Conservation (phyloP, 2,888 invertebrate genomes). For the Morpho deidamia region DNA sequence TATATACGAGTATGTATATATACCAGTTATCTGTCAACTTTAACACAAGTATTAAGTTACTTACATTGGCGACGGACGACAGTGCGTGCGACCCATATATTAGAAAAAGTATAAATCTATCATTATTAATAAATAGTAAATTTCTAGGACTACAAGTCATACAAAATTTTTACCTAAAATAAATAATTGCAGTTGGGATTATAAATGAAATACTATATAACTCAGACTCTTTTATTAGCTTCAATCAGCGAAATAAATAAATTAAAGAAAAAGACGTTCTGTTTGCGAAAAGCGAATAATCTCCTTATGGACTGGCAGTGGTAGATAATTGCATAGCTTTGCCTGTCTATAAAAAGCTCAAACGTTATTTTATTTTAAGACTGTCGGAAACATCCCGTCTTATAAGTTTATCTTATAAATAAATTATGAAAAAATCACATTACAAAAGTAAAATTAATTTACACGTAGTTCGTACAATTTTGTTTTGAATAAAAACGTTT, state of each 20-base stretch:
- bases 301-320: slow-evolving; percentile 1
- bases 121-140: no score
- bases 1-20: no score
- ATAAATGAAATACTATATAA: slow-evolving; percentile 13
- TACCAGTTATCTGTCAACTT: no score
- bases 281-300: slow-evolving; percentile 9
- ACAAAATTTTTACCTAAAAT: not conserved
- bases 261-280: slow-evolving; percentile 9
- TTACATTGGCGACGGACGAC: no score
- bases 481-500: no score
- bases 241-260: slow-evolving; percentile 25
- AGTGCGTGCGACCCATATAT: no score
- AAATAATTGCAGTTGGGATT: not conserved
- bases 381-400: slow-evolving; percentile 8
- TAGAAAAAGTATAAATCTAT: no score
- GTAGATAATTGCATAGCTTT: slow-evolving; percentile 2
- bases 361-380: slow-evolving; percentile 1
- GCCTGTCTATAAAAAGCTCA: not conserved
- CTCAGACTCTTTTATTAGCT: slow-evolving; percentile 19
- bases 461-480: not conserved
- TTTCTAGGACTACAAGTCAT: no score
- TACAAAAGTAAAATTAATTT: not conserved
- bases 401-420: not conserved
- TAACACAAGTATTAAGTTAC: no score
- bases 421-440: slow-evolving; percentile 6